These are phyloP conservation scores for Anoplophora glabripennis DNA, from an alignment of 1,140 invertebrate species.

Conservation along the genomic window DNA sequence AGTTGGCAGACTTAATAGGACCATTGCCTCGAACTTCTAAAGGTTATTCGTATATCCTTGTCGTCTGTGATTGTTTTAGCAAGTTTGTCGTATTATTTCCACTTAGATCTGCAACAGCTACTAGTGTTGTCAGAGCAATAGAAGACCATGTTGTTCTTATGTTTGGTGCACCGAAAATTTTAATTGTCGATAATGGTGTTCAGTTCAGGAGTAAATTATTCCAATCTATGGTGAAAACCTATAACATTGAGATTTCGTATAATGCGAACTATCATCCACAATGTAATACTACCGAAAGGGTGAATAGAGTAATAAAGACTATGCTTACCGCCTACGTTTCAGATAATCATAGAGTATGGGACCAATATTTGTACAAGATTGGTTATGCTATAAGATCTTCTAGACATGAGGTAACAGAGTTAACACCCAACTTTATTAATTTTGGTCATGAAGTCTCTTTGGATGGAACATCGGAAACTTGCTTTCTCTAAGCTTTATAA, in stretches of 20 bases:
- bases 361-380: too few relatives aligned
- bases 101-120: constrained; percentile 8
- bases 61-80: constrained; percentile 11
- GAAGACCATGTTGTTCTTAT: constrained; percentile 19
- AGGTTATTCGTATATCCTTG: constrained; percentile 15
- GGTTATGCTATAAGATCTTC: too few relatives aligned
- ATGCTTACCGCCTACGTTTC: constrained; percentile 5
- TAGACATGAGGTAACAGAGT: too few relatives aligned
- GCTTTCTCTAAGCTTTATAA: not conserved
- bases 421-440: too few relatives aligned
- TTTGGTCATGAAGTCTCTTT: too few relatives aligned
- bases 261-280: constrained; percentile 20
- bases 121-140: not conserved
- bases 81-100: constrained; percentile 18
- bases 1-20: constrained; percentile 15
- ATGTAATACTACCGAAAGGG: constrained; percentile 20
- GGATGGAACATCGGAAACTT: too few relatives aligned
- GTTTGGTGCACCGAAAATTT: constrained; percentile 25
- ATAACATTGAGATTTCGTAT: constrained; percentile 5
- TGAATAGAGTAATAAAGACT: constrained; percentile 37
- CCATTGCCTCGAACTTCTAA: not conserved
- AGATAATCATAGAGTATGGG: too few relatives aligned
- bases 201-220: not conserved
- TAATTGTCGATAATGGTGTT: constrained; percentile 7
- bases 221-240: not conserved